A percentile compares a stretch with the other conserved stretches of the same genome.
Evolutionary conservation across 2,888 invertebrate genomes (phyloP).

Genomic region (Campaea margaritaria): DNA sequence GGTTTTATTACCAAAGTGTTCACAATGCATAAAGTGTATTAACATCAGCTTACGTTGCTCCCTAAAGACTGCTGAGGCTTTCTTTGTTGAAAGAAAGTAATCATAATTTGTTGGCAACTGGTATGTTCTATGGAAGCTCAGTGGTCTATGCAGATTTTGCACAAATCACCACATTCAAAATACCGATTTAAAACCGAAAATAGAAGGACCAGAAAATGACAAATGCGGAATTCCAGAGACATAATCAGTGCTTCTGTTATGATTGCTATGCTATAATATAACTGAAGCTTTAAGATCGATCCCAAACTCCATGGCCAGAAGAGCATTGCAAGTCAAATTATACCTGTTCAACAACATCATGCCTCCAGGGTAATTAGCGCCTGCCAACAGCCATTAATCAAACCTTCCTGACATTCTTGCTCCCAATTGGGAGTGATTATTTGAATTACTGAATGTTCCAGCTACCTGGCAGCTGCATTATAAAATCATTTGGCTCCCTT

Average conservation of each 20-base stretch:
- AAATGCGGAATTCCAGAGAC: conserved; percentile 8
- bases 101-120: too few species aligned
- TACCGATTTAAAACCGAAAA: too few species aligned
- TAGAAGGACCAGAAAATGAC: background rate
- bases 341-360: conserved; percentile 5
- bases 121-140: too few species aligned
- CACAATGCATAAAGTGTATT: background rate
- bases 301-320: background rate
- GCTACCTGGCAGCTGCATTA: conserved; percentile 20
- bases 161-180: background rate
- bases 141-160: too few species aligned
- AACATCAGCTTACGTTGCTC: too few species aligned
- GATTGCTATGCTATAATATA: conserved; percentile 16
- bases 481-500: conserved; percentile 12
- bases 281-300: conserved; percentile 1
- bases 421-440: conserved; percentile 31
- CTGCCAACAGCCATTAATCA: conserved; percentile 31
- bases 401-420: conserved; percentile 29
- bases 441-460: conserved; percentile 24
- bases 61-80: too few species aligned
- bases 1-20: background rate
- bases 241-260: background rate
- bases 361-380: conserved; percentile 35
- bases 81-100: too few species aligned
- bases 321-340: conserved; percentile 11